phyloP scores from a whole-genome alignment of 2,888 invertebrate genomes.

The Rhaphigaster nebulosa region DNA sequence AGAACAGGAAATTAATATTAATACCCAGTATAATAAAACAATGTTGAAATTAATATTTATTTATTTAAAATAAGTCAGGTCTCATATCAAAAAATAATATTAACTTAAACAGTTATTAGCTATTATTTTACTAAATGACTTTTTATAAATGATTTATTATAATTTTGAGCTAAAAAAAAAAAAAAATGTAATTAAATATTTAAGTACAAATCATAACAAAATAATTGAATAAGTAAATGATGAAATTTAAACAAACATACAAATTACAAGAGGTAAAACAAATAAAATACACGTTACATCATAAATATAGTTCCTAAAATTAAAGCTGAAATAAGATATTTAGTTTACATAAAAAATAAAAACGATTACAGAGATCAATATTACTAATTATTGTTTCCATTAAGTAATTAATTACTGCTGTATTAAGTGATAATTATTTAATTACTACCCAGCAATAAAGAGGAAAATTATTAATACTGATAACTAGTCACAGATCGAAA shows the following conservation, averaged over 20 bases:
- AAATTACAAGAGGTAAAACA: constrained; percentile 4
- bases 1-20: not conserved
- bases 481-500: not conserved
- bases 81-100: constrained; percentile 38
- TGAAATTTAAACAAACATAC: constrained; percentile 9
- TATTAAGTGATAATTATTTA: not conserved
- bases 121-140: not conserved
- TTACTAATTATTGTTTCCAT: not conserved
- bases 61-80: constrained; percentile 45
- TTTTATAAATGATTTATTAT: not conserved
- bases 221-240: not conserved
- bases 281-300: not conserved
- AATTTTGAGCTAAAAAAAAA: constrained; percentile 14
- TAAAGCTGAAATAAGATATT: not conserved
- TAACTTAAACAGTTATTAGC: constrained; percentile 23
- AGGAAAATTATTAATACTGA: constrained; percentile 9
- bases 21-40: not conserved
- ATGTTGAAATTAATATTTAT: constrained; percentile 4
- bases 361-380: not conserved
- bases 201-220: constrained; percentile 10
- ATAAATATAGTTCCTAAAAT: not conserved
- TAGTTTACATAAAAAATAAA: not conserved
- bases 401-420: not conserved
- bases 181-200: not conserved
- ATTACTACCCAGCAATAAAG: not conserved